Evolutionary conservation across 2,888 invertebrate species (phyloP).

Genomic region (Leucoptera coffeella): DNA sequence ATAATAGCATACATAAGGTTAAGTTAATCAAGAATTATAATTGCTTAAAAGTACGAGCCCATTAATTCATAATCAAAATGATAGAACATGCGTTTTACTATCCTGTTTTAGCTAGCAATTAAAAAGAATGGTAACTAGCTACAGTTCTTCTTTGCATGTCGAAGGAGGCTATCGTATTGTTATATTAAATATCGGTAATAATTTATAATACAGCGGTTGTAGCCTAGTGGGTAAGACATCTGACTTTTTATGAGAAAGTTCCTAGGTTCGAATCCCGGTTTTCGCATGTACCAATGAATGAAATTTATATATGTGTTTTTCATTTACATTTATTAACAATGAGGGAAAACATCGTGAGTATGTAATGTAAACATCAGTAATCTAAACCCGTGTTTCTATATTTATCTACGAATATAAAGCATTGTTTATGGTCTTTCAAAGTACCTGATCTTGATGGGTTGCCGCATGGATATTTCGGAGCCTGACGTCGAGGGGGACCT

Average conservation of each 20-base stretch:
- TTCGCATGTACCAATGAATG: not conserved
- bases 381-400: conserved; percentile 8
- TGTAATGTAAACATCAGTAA: no score
- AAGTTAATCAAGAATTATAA: no score
- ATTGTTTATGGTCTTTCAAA: conserved; percentile 1
- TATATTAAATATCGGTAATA: no score
- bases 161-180: no score
- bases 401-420: conserved; percentile 8
- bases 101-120: no score
- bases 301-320: not conserved
- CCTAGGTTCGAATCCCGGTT: not conserved
- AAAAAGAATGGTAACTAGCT: no score
- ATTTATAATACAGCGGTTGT: not conserved
- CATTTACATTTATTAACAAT: not conserved
- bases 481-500: conserved; percentile 30
- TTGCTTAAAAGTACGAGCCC: no score
- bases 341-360: not conserved
- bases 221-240: not conserved
- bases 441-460: conserved; percentile 38
- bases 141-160: no score
- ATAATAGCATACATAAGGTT: no score
- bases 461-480: conserved; percentile 31
- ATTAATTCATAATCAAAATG: no score
- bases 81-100: no score
- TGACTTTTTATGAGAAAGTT: not conserved